A percentile compares a stretch with the other conserved stretches of the same genome.
Conservation (phyloP, 2,888 invertebrate genomes). For the Crocallis elinguaria region DNA sequence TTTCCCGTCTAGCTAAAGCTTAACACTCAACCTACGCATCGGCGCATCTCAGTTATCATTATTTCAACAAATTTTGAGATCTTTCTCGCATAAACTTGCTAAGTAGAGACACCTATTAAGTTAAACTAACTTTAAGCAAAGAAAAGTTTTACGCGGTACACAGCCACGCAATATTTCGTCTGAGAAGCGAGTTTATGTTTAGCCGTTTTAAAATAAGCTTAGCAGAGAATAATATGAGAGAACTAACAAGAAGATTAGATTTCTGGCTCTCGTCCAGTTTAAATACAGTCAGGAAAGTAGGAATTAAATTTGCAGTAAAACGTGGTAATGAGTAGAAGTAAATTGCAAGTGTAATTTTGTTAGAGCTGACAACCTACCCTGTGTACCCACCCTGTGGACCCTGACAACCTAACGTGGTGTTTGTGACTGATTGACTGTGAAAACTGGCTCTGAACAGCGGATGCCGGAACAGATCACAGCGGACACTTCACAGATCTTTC, state of each 20-base stretch:
- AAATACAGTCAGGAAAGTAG: conserved; percentile 9
- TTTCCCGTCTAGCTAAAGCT: no score
- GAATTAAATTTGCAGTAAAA: conserved; percentile 9
- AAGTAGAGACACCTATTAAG: background rate
- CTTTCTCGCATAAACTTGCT: background rate
- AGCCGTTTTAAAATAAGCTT: conserved; percentile 15
- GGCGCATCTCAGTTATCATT: no score
- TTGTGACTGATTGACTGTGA: no score
- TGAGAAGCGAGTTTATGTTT: conserved; percentile 8
- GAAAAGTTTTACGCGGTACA: background rate
- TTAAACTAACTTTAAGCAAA: background rate
- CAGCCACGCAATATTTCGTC: background rate
- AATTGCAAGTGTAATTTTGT: background rate
- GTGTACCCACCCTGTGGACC: no score
- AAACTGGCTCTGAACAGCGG: no score
- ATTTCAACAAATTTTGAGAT: background rate
- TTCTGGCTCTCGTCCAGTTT: conserved; percentile 17
- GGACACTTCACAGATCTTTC: no score
- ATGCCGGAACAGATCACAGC: no score
- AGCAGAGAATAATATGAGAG: conserved; percentile 5
- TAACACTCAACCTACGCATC: no score
- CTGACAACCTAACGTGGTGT: no score
- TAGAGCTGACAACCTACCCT: no score
- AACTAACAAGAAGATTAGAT: conserved; percentile 18
- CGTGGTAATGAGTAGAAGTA: background rate